These are phyloP conservation scores for Adineta ricciae DNA, from an alignment of 2,888 invertebrate genomes.

Conservation along the genomic window DNA sequence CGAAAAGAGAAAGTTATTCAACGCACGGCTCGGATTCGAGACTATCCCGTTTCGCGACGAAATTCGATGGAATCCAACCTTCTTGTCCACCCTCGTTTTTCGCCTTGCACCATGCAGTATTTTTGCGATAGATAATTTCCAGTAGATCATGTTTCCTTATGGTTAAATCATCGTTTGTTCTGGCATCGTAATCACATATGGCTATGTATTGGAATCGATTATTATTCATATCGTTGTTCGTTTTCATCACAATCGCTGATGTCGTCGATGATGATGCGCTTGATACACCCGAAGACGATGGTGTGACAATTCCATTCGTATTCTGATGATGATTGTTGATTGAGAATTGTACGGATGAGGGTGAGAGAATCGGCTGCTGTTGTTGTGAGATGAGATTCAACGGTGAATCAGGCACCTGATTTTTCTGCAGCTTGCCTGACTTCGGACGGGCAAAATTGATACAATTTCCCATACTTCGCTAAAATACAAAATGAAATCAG, in stretches of 20 bases:
- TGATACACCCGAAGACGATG: not conserved
- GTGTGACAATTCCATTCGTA: not conserved
- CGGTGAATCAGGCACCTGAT: not conserved
- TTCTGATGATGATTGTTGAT: not conserved
- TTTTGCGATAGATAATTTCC: constrained; percentile 74
- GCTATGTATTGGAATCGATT: constrained; percentile 60
- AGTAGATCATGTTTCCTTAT: constrained; percentile 97
- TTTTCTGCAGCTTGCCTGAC: not conserved
- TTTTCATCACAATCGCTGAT: not conserved
- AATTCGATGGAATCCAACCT: constrained; percentile 98
- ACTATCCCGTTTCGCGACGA: constrained; percentile 95
- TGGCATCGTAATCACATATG: constrained; percentile 93
- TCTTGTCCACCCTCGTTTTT: constrained; percentile 87
- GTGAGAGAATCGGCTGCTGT: not conserved
- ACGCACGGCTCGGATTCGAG: constrained; percentile 99
- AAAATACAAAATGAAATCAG: not conserved
- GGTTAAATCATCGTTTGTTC: constrained; percentile 95
- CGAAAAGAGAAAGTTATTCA: constrained; percentile 34
- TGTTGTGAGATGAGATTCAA: not conserved
- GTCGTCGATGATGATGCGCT: constrained; percentile 5
- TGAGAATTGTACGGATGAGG: not conserved
- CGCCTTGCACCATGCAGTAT: constrained; percentile 99
- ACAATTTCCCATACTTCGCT: not conserved
- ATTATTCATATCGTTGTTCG: not conserved
- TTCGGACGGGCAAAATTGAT: not conserved